Evolutionary conservation across 1,140 invertebrate species (phyloP).

Genomic region (Apis florea): DNA sequence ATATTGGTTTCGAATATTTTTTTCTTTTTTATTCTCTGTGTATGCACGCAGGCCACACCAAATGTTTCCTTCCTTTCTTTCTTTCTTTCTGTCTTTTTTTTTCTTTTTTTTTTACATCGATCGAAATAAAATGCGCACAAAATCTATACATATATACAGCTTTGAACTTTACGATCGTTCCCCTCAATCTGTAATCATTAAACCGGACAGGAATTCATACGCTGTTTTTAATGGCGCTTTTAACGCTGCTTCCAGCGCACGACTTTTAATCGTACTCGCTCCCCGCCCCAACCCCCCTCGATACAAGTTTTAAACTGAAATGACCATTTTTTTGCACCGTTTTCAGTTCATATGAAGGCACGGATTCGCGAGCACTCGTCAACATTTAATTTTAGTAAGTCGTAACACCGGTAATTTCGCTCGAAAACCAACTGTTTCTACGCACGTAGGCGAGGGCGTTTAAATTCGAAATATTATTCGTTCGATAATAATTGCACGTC

Average conservation of each 20-base stretch:
- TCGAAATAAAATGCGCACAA: constrained; percentile 1
- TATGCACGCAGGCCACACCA: background rate
- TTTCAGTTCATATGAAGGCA: background rate
- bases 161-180: background rate
- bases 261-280: background rate
- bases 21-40: background rate
- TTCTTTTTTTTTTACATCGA: background rate
- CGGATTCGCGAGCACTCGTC: background rate
- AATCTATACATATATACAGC: background rate
- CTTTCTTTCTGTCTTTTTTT: background rate
- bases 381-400: background rate
- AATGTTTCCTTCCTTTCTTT: no score
- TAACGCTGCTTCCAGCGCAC: background rate
- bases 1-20: background rate
- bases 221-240: constrained; percentile 25
- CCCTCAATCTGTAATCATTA: constrained; percentile 11
- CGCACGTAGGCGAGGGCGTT: background rate
- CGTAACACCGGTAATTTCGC: background rate
- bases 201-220: constrained; percentile 1
- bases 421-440: background rate
- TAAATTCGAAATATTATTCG: background rate
- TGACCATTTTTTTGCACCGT: background rate
- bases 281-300: no score
- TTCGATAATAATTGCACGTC: no score
- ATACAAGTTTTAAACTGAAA: constrained; percentile 5